Evolutionary conservation across 23 tunicate genomes (phyloP).

Genomic region (Oikopleura dioica): DNA sequence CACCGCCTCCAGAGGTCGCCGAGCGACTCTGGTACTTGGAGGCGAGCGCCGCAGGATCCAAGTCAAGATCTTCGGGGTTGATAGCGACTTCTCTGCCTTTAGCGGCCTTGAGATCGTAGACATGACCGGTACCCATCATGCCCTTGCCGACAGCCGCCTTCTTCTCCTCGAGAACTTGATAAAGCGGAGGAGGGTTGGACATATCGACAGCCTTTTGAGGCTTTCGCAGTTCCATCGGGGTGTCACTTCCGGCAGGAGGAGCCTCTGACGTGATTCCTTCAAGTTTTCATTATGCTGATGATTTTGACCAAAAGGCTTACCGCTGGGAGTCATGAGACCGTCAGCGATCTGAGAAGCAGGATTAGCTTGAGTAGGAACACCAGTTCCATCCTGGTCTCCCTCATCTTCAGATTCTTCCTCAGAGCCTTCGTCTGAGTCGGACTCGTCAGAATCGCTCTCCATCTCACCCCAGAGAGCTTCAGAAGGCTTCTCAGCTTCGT

Average conservation of each 20-base stretch:
- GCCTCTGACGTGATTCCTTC: background rate
- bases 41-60: conserved; percentile 76
- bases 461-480: conserved; percentile 70
- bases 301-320: conserved; percentile 53
- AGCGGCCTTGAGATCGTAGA: conserved; percentile 47
- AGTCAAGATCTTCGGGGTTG: conserved; percentile 65
- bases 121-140: conserved; percentile 97
- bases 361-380: conserved; percentile 74
- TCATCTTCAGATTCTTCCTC: conserved; percentile 48
- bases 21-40: conserved; percentile 30
- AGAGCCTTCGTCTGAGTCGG: conserved; percentile 31
- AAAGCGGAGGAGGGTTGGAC: conserved; percentile 89
- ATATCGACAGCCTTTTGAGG: conserved; percentile 54
- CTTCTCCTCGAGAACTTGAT: conserved; percentile 63
- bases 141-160: conserved; percentile 27
- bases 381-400: conserved; percentile 40
- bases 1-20: background rate
- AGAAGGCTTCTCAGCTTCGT: conserved; percentile 39
- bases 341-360: conserved; percentile 21
- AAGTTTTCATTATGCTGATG: background rate
- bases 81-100: conserved; percentile 48
- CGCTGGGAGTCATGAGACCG: conserved; percentile 88
- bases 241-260: too few relatives aligned
- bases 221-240: conserved; percentile 46
- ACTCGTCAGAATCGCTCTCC: conserved; percentile 66